Evolutionary conservation across 2,113 vertebrate genomes (phyloP), one percentile per base, ranked within the genome.

Genomic region (Apus apus): DNA sequence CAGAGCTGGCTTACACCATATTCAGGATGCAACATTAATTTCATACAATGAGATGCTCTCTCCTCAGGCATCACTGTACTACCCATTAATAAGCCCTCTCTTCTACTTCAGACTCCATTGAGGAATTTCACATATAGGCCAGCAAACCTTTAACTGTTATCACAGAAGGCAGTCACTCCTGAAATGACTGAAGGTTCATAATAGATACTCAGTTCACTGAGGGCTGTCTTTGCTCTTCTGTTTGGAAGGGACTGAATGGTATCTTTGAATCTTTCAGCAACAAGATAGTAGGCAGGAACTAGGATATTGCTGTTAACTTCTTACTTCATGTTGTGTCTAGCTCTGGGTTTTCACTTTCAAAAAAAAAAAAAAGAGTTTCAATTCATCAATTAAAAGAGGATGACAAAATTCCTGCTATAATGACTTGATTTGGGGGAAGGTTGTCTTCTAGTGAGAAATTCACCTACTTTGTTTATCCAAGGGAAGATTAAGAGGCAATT

Each of bases 401-500:
- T 68, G 79, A 92, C 80, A 94, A 88, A 91, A 90, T 76, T 89
- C 68, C 76, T 65, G 34, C 48, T 50, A 25, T 29, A 19, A 93
- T 92, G 76, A 81, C 86, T 91, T 87, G 64, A 43, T 90, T 75
- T 48, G 66, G 80, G 51, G n/a, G 57, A 88, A 88, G 21, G 70
- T 75, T 96, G 88, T 84, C 73, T 82, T 92, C 53, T 32, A 65
- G 34, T 81, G 73, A 93, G 27, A 78, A 88, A 92, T 74, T 86
- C 46, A 38, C 34, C 82, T 71, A 34, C 0, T 13, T 75, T 94
- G 76, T 94, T 96, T 96, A 94, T 94, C 78, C 64, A 90, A 74
- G 67, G 38, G 76, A 92, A 95, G 88, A 94, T 91, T 84, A 94
- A 96, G 75, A 94, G 71, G 67, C 87, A 91, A 86, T 85, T 96